Evolutionary conservation across 2,797 vertebrate species (phyloP), one percentile per base, ranked within the genome.

Genomic region (Alauda arvensis): DNA sequence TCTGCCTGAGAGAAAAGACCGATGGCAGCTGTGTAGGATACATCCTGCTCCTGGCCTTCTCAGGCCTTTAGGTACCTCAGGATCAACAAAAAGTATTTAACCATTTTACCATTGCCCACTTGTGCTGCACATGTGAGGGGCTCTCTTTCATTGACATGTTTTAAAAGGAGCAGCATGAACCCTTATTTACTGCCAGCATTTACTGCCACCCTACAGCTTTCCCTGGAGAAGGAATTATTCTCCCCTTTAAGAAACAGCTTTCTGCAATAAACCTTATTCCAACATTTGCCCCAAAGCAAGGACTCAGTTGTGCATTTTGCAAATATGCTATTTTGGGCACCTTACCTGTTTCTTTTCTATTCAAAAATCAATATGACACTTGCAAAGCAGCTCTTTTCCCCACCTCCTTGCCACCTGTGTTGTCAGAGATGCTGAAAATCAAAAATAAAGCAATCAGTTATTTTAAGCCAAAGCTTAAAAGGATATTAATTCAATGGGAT

Each of bases 401-500:
- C 42, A 51, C 25, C 37, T 18, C 10, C 3, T 67, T 87, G 72
- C 82, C 82, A 81, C 61, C 79, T 92, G 67, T 4, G 0, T 77
- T 3, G 23, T 77, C 56, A 85, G 57, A 89, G 52, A 52, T 63
- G 25, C 9, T 65, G 71, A 80, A 90, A 94, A 93, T 75, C 28
- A 88, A 83, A 91, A 91, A 79, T 86, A 90, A 94, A 94, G 65
- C 59, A 93, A 95, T 91, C 92, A 88, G 92, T 92, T 94, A 74
- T 68, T 94, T 93, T 90, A 94, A 95, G 90, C 86, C 51, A 9
- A 96, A 95, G 91, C 95, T 97, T 96, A 92, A 96, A 97, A 97
- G 95, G 79, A 69, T 94, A 95, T 96, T 97, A 97, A 97, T 97
- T 97, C 95, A 96, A 79, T 94, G 94, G 92, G 92, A 96, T 97